These are phyloP conservation scores for Chiloscyllium punctatum DNA, from an alignment of 2,797 vertebrate genomes.

Conservation along the genomic window DNA sequence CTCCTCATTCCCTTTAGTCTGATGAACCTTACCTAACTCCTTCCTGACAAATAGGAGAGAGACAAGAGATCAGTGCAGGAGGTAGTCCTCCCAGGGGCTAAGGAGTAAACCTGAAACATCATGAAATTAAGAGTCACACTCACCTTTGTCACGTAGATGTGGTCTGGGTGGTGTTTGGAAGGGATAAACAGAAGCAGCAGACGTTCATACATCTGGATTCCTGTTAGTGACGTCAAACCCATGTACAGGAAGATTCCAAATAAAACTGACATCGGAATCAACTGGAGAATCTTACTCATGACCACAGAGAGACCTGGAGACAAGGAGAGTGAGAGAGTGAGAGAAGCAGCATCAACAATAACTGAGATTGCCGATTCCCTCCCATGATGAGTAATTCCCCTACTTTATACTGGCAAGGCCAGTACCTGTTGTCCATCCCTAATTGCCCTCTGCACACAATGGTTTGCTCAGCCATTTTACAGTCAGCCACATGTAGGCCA, in stretches of 20 bases:
- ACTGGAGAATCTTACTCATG: slow-evolving; percentile 85
- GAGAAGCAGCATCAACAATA: background rate
- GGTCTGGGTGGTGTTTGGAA: slow-evolving; percentile 92
- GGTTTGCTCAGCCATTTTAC: no score
- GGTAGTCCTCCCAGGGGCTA: background rate
- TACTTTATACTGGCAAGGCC: no score
- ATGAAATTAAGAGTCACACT: background rate
- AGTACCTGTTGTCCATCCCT: background rate
- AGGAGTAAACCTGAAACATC: background rate
- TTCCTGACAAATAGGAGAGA: no score
- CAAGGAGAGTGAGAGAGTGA: slow-evolving; percentile 26
- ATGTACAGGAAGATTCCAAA: slow-evolving; percentile 98
- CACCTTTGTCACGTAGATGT: slow-evolving; percentile 93
- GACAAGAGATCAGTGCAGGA: no score
- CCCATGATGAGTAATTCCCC: background rate
- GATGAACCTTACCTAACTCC: no score
- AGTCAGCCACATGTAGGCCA: no score
- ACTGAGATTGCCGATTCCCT: background rate
- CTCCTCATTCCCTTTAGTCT: no score
- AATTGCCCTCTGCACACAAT: no score
- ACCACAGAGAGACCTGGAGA: slow-evolving; percentile 84
- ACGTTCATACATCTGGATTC: slow-evolving; percentile 91
- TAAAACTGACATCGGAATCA: slow-evolving; percentile 90
- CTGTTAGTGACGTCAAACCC: slow-evolving; percentile 92
- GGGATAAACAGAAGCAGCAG: slow-evolving; percentile 93